These are phyloP conservation scores for Brachypteracias leptosomus DNA, from an alignment of 2,113 vertebrate genomes.

Conservation along the genomic window DNA sequence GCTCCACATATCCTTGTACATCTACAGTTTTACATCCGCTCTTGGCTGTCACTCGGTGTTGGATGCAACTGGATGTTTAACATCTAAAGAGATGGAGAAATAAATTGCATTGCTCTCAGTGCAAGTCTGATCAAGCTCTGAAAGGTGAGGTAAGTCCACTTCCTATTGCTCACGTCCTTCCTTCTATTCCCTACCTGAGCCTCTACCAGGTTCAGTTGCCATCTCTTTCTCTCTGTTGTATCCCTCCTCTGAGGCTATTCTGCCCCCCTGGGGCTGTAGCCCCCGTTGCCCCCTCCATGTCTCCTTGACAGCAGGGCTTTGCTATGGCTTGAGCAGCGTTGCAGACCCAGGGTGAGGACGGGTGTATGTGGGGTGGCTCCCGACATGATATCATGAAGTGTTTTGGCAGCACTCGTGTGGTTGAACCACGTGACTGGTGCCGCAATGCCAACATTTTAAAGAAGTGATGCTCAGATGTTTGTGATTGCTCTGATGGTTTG, in stretches of 20 bases:
- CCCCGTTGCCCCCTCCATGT: rapidly evolving
- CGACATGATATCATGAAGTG: not conserved
- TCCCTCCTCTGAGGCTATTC: not conserved
- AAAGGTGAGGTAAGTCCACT: slow-evolving; percentile 35
- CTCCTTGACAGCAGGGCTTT: not conserved
- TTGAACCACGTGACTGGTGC: not conserved
- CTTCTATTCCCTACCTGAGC: not conserved
- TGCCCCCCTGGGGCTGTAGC: not conserved
- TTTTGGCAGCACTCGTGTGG: not conserved
- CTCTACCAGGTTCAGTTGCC: not conserved
- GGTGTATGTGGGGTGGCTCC: not conserved
- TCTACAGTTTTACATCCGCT: not conserved
- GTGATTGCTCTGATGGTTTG: not conserved
- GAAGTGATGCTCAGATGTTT: not conserved
- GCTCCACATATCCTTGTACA: not conserved
- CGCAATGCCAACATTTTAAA: not conserved
- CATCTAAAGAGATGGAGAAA: not conserved
- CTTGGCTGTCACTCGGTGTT: not conserved
- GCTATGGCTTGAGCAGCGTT: not conserved
- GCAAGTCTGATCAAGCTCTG: slow-evolving; percentile 48
- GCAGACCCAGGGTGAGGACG: not conserved
- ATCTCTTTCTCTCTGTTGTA: not conserved
- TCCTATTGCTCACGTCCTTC: slow-evolving; percentile 5
- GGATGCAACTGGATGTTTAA: not conserved
- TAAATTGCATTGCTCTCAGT: not conserved